phyloP scores from a whole-genome alignment of 1,140 invertebrate species.

The Meloidogyne floridensis region DNA sequence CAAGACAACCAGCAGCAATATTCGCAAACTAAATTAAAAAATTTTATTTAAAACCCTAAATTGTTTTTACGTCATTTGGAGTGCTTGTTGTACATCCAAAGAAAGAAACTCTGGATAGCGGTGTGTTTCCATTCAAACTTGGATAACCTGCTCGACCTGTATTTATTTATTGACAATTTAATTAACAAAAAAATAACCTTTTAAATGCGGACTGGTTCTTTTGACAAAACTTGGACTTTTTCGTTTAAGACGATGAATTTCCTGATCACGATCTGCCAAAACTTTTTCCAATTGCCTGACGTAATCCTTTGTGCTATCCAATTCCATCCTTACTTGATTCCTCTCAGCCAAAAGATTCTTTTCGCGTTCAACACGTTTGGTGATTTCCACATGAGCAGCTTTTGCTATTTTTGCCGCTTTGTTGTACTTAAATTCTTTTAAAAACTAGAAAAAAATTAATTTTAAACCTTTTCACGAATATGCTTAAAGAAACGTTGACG shows the following conservation, averaged over 20 bases:
- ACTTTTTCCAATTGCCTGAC: slow-evolving; percentile 17
- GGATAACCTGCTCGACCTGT: not conserved
- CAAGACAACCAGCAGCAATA: slow-evolving; percentile 1
- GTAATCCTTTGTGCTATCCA: slow-evolving; percentile 13
- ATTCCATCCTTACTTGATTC: slow-evolving; percentile 15
- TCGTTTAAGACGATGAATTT: slow-evolving; percentile 24
- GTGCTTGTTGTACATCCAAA: slow-evolving; percentile 24
- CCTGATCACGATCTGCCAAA: slow-evolving; percentile 19
- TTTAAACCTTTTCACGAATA: slow-evolving; percentile 12
- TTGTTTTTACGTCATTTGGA: slow-evolving; percentile 9
- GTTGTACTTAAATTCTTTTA: slow-evolving; percentile 16
- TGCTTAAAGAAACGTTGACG: slow-evolving; percentile 4
- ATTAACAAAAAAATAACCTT: not conserved
- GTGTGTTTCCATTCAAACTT: slow-evolving; percentile 26
- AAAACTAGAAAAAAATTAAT: not conserved
- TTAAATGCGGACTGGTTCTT: slow-evolving; percentile 12
- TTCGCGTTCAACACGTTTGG: slow-evolving; percentile 14
- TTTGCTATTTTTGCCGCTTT: slow-evolving; percentile 12
- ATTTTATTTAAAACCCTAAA: not conserved
- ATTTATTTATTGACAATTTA: not conserved
- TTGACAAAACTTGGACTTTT: slow-evolving; percentile 17
- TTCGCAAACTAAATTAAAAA: not conserved
- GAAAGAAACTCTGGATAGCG: slow-evolving; percentile 15
- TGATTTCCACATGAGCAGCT: slow-evolving; percentile 7
- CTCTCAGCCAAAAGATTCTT: slow-evolving; percentile 21